These are phyloP conservation scores for Leptarthrus brevirostris DNA, from an alignment of 2,888 invertebrate species.

Conservation along the genomic window DNA sequence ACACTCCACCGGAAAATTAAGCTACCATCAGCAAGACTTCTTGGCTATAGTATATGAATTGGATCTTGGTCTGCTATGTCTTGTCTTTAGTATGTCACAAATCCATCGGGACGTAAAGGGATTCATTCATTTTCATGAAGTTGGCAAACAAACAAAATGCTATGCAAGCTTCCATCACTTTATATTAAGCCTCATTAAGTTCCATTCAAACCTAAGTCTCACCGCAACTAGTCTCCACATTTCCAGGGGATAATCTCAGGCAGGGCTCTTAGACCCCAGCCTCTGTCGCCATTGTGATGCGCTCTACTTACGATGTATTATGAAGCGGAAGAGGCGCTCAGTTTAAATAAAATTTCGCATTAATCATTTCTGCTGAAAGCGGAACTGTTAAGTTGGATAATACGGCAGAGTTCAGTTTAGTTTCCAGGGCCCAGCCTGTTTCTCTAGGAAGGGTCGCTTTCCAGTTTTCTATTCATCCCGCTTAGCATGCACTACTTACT, in stretches of 20 bases:
- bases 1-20: slow-evolving; percentile 45
- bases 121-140: slow-evolving; percentile 42
- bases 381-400: slow-evolving; percentile 42
- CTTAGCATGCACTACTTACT: too few relatives aligned
- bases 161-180: slow-evolving; percentile 46
- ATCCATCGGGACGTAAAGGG: not conserved
- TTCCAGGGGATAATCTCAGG: slow-evolving; percentile 30
- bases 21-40: slow-evolving; percentile 44
- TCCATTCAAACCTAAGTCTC: slow-evolving; percentile 42
- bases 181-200: slow-evolving; percentile 49
- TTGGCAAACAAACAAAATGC: slow-evolving; percentile 44
- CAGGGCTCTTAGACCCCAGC: slow-evolving; percentile 2
- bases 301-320: slow-evolving; percentile 39
- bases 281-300: slow-evolving; percentile 14
- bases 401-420: slow-evolving; percentile 44
- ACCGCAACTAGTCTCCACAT: slow-evolving; percentile 38
- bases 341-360: slow-evolving; percentile 47
- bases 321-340: slow-evolving; percentile 9
- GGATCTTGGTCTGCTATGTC: slow-evolving; percentile 8
- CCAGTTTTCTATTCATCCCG: not conserved
- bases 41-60: not conserved
- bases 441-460: not conserved
- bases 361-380: slow-evolving; percentile 38
- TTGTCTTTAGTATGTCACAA: slow-evolving; percentile 35
- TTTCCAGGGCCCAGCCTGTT: not conserved